Evolutionary conservation across 2,888 invertebrate species (phyloP), one percentile per base, ranked within the genome.

Genomic region (Microplitis deprimator): DNA sequence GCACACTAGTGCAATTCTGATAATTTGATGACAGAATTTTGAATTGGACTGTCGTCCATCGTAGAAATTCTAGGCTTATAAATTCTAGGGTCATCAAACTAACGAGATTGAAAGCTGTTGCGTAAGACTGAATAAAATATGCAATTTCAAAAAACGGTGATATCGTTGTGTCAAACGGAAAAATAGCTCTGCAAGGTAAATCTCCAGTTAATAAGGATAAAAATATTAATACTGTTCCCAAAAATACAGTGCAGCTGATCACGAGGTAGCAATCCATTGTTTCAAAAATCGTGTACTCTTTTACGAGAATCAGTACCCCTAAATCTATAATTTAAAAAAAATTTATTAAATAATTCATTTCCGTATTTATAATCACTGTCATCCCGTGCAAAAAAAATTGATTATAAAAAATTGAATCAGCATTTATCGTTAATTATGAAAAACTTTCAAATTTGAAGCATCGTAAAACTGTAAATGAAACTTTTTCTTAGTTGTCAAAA

Each of bases 101-200:
- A 3, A 80, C 39, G 50, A 85, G 10, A 8, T 83, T 84, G 13
- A 83, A 71, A 13, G 75, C 71, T 8, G 86, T 76, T 1, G 83
- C 81, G 29, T 65, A 79, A 3, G 79, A 80, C 80, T 88, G 84
- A 1, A 83, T 20, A 5, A 62, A 17, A 74, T 84, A 83, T 20
- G 81, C 82, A 5, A 87, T 75, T 10, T 79, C 77, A 64, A 82
- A 83, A 74, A 83, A 78, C 8, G 85, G 85, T 0, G 80, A 79
- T 39, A 38, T 67, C 1, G 79, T 81, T 0, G 83, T 81, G 38
- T 86, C 81, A 71, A 86, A 85, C 6, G 87, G 88, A 70, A 85
- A 88, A 41, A 73, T 80, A 1, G 86, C 84, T 40, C 85, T 82
- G 71, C 87, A 81, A 5, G 87, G 87, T n/a, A 88, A 75, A 5